A percentile compares a stretch with the other conserved stretches of the same genome.
phyloP scores from a whole-genome alignment of 2,797 vertebrate genomes.

The Cossypha caffra region DNA sequence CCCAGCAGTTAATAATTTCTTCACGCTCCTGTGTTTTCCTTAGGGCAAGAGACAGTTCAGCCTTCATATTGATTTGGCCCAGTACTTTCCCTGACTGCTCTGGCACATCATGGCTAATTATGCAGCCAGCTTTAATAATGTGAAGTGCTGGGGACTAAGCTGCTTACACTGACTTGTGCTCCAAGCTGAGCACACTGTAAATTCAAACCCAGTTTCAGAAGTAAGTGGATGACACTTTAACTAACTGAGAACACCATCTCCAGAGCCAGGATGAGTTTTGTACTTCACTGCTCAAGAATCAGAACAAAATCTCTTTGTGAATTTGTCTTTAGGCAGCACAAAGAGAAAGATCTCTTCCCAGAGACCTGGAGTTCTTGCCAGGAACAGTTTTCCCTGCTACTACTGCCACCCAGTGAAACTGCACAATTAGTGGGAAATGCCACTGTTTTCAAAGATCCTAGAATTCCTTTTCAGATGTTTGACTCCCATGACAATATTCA shows the following conservation, averaged over 20 bases:
- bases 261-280: background rate
- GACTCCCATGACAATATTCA: background rate
- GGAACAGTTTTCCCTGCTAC: background rate
- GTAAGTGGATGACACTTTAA: background rate
- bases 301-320: background rate
- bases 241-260: background rate
- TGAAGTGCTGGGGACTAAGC: background rate
- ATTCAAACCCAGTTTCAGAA: background rate
- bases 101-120: conserved; percentile 42
- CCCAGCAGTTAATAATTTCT: conserved; percentile 60
- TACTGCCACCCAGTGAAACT: conserved; percentile 63
- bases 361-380: background rate
- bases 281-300: background rate
- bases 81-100: conserved; percentile 4
- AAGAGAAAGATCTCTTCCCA: background rate
- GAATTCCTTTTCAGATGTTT: background rate
- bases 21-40: conserved; percentile 47
- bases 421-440: background rate
- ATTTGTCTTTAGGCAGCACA: background rate
- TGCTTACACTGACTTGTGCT: background rate
- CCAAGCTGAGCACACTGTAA: background rate
- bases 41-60: conserved; percentile 27
- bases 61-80: conserved; percentile 23
- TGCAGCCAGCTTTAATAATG: conserved; percentile 1
- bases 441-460: background rate